phyloP scores from a whole-genome alignment of 2,797 vertebrate species.

The Choloepus didactylus region DNA sequence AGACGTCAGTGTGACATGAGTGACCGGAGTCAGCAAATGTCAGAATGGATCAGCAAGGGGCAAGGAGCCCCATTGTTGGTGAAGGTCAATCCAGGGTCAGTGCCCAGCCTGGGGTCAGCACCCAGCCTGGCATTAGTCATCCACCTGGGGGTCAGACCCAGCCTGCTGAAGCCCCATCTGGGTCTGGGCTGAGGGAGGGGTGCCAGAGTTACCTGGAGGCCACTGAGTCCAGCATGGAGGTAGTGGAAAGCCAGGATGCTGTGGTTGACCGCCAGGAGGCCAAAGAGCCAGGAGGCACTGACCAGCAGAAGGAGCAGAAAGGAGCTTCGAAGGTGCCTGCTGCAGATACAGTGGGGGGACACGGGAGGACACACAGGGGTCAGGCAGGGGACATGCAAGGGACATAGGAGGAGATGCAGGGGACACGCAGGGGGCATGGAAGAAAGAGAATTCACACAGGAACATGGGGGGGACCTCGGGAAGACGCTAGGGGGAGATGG shows the following conservation, averaged over 20 bases:
- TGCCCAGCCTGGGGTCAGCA: neutral
- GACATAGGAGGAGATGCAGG: neutral
- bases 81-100: neutral
- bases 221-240: slow-evolving; percentile 96
- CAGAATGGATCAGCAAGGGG: neutral
- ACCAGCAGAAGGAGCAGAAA: slow-evolving; percentile 96
- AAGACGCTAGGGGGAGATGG: neutral
- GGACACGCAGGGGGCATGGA: slow-evolving; percentile 1
- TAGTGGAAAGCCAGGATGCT: slow-evolving; percentile 99
- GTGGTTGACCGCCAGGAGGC: slow-evolving; percentile 98
- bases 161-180: neutral
- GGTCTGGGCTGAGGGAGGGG: neutral
- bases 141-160: neutral
- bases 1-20: neutral
- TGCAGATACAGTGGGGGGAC: slow-evolving; percentile 79
- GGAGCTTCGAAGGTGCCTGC: slow-evolving; percentile 95
- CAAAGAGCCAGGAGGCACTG: slow-evolving; percentile 97
- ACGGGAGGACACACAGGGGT: slow-evolving; percentile 43
- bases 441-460: slow-evolving; percentile 61
- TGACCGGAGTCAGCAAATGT: neutral
- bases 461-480: slow-evolving; percentile 39
- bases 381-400: neutral
- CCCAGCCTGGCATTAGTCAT: neutral
- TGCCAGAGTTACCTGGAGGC: slow-evolving; percentile 93
- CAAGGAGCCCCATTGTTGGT: neutral